Base-by-base conservation (phyloP, 2,888 invertebrate genomes). In the Parthenolecanium corni region DNA sequence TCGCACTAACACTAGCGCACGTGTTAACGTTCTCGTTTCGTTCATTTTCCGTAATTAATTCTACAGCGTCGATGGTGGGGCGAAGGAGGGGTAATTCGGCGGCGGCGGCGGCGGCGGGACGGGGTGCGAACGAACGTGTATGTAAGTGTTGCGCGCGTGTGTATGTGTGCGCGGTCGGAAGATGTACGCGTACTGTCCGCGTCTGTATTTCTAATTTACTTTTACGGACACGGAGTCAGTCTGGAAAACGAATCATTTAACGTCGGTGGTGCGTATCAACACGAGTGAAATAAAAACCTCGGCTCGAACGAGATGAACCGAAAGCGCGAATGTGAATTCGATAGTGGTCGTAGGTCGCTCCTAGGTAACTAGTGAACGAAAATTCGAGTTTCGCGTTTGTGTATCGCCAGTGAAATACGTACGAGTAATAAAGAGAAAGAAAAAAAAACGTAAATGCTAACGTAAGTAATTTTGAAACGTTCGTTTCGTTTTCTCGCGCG, bases 21-120 rank as follows among this genome's bases (percentile, higher is more conserved):
- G 5, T 9, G 9, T 31, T 4, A 6, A 31, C 31, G 31, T 9
- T 31, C 31, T 4, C 9, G 31, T 31, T 31, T 47, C 49, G 58
- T 47, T 58, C 58, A 63, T 63, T 63, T 63, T 63, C 63, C 63
- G 63, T 63, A 63, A 63, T 63, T 63, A 63, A 63, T 63, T 63
- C 63, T 53, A 36, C 36, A n/a, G n/a, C 47, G 58, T 3, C 24
- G 3, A 16, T 31, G 49, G 36, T 25, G 58, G 44, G 24, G 54
- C 20, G 40, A 52, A 40, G 40, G n/a, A 40, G 54, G 44, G 42
- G 42, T 44, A 9, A 24, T 14, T 12, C 47, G 23, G n/a, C n/a
- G 23, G 36, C 36, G 16, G 38, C 25, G 58, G 58, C 21, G 9
- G 11, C 21, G 49, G 14, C 14, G 14, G 31, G 31, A 21, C 49